Conservation (phyloP, 2,113 vertebrate species). For the Zapus hudsonius region DNA sequence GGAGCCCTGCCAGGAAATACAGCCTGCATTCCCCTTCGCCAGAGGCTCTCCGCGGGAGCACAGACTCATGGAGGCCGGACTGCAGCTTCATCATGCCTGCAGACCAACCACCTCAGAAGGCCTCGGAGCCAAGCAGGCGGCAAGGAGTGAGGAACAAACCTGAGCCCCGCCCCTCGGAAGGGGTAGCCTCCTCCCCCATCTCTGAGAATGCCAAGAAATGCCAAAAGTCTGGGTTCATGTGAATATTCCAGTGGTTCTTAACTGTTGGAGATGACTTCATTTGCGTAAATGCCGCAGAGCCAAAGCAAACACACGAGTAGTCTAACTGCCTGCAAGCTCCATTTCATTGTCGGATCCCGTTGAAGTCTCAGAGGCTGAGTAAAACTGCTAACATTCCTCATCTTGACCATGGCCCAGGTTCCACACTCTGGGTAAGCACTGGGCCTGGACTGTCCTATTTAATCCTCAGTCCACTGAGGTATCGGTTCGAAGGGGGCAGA, state of each 20-base stretch:
- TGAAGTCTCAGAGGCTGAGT: neutral
- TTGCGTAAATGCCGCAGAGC: conserved; percentile 48
- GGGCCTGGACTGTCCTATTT: neutral
- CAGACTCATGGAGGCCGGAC: neutral
- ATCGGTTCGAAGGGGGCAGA: neutral
- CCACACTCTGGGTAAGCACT: neutral
- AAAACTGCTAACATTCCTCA: neutral
- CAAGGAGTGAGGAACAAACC: neutral
- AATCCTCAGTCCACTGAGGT: neutral
- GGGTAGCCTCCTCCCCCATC: neutral
- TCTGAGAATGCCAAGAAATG: conserved; percentile 20
- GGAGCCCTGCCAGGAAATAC: neutral
- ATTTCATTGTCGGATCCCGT: neutral
- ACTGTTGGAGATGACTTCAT: conserved; percentile 52
- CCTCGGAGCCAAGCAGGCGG: neutral
- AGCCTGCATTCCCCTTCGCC: neutral
- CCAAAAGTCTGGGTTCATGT: conserved; percentile 38
- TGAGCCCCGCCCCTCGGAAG: neutral
- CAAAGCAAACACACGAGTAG: conserved; percentile 55
- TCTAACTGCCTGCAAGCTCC: conserved; percentile 14
- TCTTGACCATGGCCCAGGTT: neutral
- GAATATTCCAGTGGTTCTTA: conserved; percentile 46
- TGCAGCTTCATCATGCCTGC: neutral
- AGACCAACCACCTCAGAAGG: conserved; percentile 20
- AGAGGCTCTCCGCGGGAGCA: neutral